Evolutionary conservation across 2,888 invertebrate species (phyloP), one percentile per base, ranked within the genome.

Genomic region (Pilophorus perplexus): DNA sequence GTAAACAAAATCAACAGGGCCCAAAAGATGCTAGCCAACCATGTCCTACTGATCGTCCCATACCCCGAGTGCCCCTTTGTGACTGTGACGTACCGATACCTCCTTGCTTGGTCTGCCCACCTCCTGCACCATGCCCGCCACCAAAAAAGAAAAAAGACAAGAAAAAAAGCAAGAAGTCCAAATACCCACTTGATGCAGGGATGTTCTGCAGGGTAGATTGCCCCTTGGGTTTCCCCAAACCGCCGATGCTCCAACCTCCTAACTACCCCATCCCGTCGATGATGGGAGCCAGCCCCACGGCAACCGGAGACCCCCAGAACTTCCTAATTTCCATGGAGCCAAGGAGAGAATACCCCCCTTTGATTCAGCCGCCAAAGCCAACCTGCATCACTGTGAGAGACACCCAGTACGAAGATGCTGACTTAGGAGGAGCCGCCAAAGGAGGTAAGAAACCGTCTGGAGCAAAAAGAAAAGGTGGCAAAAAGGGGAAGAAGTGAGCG

Each of bases 401-500:
- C 42, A 67, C 62, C 28, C 37, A 67, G 23, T 54, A 67, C 44
- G 52, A 54, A 37, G 62, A 55, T 27, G 44, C 10, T n/a, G 57
- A 64, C 25, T n/a, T 55, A 79, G 79, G 71, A 20, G 46, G 25
- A 8, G 50, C 33, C 2, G n/a, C 3, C 6, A 27, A 48, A 27
- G 44, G n/a, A 5, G 10, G 6, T 1, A 12, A 20, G 20, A 52
- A 28, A 5, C 23, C 40, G 38, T 27, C n/a, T 14, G 62, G 44
- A 20, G 52, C 33, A 50, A 38, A 14, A 59, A 40, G 28, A 76
- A 77, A 71, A 76, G 76, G 70, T 74, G 74, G 69, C 79, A 1
- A 75, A 76, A 1, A 75, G 76, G 60, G 77, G 75, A 16, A 80
- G 80, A 72, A 78, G 78, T n/a, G n/a, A n/a, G n/a, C n/a, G n/a